Evolutionary conservation across 2,888 invertebrate genomes (phyloP).

Genomic region (Isotomurus palustris): DNA sequence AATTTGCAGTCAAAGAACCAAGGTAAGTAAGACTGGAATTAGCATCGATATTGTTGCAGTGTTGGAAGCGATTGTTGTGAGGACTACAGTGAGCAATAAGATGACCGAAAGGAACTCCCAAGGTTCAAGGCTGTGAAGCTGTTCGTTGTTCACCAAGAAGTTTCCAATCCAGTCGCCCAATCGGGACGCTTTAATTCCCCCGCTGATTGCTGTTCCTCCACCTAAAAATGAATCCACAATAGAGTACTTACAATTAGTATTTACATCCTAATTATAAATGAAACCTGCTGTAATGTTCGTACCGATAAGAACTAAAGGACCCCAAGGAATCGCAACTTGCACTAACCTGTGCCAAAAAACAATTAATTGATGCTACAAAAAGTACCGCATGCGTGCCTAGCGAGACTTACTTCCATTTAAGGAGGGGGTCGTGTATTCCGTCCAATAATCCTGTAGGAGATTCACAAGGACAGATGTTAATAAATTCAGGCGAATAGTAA

Average conservation of each 20-base stretch:
- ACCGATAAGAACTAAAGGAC: conserved; percentile 32
- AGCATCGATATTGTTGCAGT: conserved; percentile 31
- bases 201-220: conserved; percentile 86
- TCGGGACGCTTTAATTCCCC: conserved; percentile 73
- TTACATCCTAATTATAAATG: not conserved
- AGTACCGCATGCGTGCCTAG: conserved; percentile 6
- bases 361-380: not conserved
- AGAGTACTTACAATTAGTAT: not conserved
- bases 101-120: conserved; percentile 56
- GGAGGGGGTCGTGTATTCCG: conserved; percentile 41
- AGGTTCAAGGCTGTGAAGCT: conserved; percentile 53
- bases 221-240: conserved; percentile 50
- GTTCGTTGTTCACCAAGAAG: conserved; percentile 62
- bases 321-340: conserved; percentile 18
- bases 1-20: conserved; percentile 14
- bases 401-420: conserved; percentile 33
- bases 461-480: not conserved
- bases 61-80: conserved; percentile 78
- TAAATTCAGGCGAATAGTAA: not conserved
- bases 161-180: conserved; percentile 70
- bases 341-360: conserved; percentile 6
- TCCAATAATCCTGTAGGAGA: conserved; percentile 21
- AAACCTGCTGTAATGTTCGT: not conserved
- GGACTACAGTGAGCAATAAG: conserved; percentile 68
- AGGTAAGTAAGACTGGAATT: conserved; percentile 25